Conservation (phyloP, 2,888 invertebrate genomes). For the Meteorus colon region DNA sequence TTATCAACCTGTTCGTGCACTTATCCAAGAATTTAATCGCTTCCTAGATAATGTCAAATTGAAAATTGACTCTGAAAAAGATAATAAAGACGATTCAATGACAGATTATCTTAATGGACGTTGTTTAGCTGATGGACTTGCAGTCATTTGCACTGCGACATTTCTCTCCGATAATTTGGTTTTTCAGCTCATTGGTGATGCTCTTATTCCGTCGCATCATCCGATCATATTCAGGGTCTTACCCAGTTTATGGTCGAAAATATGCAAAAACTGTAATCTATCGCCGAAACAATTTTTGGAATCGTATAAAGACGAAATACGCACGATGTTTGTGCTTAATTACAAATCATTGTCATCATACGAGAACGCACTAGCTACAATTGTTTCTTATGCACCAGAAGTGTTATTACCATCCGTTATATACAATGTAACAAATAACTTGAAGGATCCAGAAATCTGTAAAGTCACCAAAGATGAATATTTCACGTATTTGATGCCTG, state of each 20-base stretch:
- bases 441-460: constrained; percentile 80
- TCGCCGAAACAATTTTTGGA: constrained; percentile 78
- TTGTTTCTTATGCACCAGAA: constrained; percentile 80
- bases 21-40: constrained; percentile 80
- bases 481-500: constrained; percentile 87
- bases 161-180: constrained; percentile 71
- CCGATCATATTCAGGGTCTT: constrained; percentile 78
- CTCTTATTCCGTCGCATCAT: constrained; percentile 85
- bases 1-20: constrained; percentile 77
- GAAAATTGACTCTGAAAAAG: constrained; percentile 73
- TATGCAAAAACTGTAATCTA: constrained; percentile 77
- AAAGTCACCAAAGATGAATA: constrained; percentile 87
- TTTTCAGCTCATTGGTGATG: constrained; percentile 79
- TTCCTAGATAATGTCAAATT: constrained; percentile 80
- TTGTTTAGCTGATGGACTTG: constrained; percentile 76
- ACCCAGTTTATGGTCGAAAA: constrained; percentile 81
- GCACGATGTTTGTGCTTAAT: constrained; percentile 79
- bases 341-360: constrained; percentile 75
- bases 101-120: constrained; percentile 75
- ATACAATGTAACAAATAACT: constrained; percentile 76
- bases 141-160: constrained; percentile 75
- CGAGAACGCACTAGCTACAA: constrained; percentile 83
- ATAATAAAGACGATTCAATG: constrained; percentile 67
- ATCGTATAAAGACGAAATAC: constrained; percentile 77
- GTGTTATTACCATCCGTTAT: constrained; percentile 81